Evolutionary conservation across 2,113 vertebrate genomes (phyloP).

Genomic region (Tragulus kanchil): DNA sequence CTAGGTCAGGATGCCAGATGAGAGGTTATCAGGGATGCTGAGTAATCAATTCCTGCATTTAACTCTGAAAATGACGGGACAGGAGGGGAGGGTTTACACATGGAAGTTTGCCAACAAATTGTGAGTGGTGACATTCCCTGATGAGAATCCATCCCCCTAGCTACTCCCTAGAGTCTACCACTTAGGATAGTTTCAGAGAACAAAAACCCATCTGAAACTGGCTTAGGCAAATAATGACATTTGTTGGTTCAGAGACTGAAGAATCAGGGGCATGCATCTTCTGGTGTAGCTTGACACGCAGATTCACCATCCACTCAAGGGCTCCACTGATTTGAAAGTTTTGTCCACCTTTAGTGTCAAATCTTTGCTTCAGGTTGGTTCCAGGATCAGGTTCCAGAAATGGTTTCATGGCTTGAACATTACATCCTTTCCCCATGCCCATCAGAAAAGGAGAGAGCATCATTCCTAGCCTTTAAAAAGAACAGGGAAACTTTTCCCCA

Average conservation of each 20-base stretch:
- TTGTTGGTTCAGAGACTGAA: neutral
- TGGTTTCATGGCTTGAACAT: neutral
- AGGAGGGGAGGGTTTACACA: constrained; percentile 45
- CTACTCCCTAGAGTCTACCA: constrained; percentile 71
- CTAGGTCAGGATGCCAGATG: neutral
- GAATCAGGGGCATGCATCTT: neutral
- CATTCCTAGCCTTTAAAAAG: neutral
- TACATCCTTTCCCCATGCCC: neutral
- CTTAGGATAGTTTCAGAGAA: constrained; percentile 73
- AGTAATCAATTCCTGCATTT: constrained; percentile 35
- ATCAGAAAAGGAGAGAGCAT: neutral
- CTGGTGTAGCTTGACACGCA: neutral
- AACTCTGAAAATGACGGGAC: constrained; percentile 60
- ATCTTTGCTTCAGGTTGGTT: constrained; percentile 17
- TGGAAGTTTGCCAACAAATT: constrained; percentile 70
- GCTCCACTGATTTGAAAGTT: neutral
- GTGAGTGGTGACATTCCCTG: constrained; percentile 76
- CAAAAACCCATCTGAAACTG: constrained; percentile 64
- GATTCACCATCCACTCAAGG: neutral
- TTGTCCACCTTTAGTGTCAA: neutral
- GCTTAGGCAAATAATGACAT: constrained; percentile 61
- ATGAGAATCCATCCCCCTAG: constrained; percentile 62
- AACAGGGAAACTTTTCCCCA: neutral
- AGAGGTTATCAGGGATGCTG: constrained; percentile 17
- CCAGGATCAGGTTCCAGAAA: neutral